phyloP scores from a whole-genome alignment of 2,888 invertebrate species.

The Coelopa pilipes region DNA sequence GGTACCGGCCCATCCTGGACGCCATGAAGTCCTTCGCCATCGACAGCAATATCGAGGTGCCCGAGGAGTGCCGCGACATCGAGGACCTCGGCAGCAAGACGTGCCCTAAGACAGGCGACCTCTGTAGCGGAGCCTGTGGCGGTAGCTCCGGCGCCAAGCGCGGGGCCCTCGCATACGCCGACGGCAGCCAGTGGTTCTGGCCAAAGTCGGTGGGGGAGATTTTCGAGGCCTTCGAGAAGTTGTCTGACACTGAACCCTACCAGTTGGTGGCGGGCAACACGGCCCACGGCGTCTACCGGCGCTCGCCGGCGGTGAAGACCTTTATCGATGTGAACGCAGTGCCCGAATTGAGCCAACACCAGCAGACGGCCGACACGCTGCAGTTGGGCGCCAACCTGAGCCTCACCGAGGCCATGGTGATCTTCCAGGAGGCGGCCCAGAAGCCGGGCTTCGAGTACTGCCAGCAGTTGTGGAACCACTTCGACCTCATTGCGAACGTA shows the following conservation, averaged over 20 bases:
- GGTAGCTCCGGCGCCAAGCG: conserved; percentile 23
- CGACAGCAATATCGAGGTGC: conserved; percentile 69
- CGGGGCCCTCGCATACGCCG: conserved; percentile 44
- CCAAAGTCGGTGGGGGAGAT: conserved; percentile 52
- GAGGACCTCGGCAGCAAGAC: conserved; percentile 65
- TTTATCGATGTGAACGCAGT: conserved; percentile 75
- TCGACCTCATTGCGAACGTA: conserved; percentile 75
- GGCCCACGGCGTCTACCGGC: conserved; percentile 73
- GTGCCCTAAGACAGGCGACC: conserved; percentile 64
- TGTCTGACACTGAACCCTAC: conserved; percentile 67
- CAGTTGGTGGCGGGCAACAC: conserved; percentile 81
- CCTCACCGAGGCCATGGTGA: conserved; percentile 69
- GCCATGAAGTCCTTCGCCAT: conserved; percentile 80
- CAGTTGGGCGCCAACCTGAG: conserved; percentile 66
- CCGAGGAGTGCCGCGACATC: conserved; percentile 67
- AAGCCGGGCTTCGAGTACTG: conserved; percentile 71
- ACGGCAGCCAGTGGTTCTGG: conserved; percentile 60
- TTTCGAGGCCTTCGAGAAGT: conserved; percentile 59
- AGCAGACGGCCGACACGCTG: conserved; percentile 52
- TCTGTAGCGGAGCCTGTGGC: conserved; percentile 62
- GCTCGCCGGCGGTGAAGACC: conserved; percentile 60
- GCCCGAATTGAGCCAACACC: conserved; percentile 69
- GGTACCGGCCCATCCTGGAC: conserved; percentile 81
- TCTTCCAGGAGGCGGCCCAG: conserved; percentile 65
- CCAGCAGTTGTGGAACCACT: conserved; percentile 67